These are phyloP conservation scores for Donacobius atricapilla DNA, from an alignment of 2,113 vertebrate genomes.

Conservation along the genomic window DNA sequence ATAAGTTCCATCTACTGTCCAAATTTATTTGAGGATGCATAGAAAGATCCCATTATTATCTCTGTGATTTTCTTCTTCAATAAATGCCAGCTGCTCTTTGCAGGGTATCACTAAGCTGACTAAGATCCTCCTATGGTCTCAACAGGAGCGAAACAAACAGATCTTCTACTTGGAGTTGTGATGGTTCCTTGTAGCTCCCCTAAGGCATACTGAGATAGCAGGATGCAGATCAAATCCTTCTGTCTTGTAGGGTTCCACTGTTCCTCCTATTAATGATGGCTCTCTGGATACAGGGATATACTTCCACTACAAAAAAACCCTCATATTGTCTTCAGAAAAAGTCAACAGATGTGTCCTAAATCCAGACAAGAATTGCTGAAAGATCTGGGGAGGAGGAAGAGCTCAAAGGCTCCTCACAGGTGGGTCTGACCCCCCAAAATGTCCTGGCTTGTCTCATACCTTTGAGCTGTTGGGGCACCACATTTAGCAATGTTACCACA, in stretches of 20 bases:
- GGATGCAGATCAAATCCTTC: background rate
- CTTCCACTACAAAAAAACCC: background rate
- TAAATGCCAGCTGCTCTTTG: background rate
- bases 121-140: background rate
- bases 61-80: background rate
- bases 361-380: background rate
- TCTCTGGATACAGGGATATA: background rate
- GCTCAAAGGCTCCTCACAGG: background rate
- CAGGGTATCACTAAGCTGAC: background rate
- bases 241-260: background rate
- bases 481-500: background rate
- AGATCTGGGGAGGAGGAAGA: background rate
- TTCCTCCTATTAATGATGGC: rapidly evolving
- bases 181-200: background rate
- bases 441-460: background rate
- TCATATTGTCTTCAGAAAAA: background rate
- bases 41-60: background rate
- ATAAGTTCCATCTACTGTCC: background rate
- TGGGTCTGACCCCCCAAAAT: background rate
- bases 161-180: background rate
- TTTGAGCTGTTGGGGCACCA: background rate
- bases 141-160: background rate
- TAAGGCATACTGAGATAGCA: background rate
- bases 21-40: background rate
- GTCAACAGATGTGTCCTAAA: rapidly evolving